Evolutionary conservation across 2,797 vertebrate species (phyloP).

Genomic region (Eleutherodactylus coqui): DNA sequence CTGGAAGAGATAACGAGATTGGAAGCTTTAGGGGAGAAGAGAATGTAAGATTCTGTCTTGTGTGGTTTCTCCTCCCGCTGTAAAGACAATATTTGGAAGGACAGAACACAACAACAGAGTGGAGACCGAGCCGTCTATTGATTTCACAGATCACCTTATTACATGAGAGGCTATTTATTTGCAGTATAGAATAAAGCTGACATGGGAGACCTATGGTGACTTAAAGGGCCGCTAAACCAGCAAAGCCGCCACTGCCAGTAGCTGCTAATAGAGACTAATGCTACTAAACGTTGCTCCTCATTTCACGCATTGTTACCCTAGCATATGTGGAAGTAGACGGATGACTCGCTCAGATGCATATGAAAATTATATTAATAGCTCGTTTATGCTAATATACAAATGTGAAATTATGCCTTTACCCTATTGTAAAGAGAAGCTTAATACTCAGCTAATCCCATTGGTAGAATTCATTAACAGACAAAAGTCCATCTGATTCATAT

Average conservation of each 20-base stretch:
- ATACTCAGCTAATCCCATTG: no score
- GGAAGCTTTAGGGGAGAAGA: slow-evolving; percentile 25
- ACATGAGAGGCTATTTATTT: background rate
- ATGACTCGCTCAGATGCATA: background rate
- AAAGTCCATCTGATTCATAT: background rate
- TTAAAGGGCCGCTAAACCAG: background rate
- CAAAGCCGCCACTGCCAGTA: background rate
- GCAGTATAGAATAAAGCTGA: background rate
- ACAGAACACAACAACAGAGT: background rate
- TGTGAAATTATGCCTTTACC: no score
- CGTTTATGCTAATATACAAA: background rate
- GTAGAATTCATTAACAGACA: no score
- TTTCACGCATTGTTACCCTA: background rate
- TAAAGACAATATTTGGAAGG: background rate
- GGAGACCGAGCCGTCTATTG: background rate
- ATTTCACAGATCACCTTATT: background rate
- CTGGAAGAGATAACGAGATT: slow-evolving; percentile 36
- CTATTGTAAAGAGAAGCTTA: no score
- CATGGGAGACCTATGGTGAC: background rate
- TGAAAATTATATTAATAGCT: slow-evolving; percentile 7
- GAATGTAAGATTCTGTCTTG: slow-evolving; percentile 9
- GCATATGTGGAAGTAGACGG: no score
- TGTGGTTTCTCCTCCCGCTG: background rate
- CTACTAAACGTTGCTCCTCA: background rate
- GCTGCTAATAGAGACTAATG: background rate